Base-by-base conservation (phyloP, 2,888 invertebrate species). In the Spicauda simplicius region DNA sequence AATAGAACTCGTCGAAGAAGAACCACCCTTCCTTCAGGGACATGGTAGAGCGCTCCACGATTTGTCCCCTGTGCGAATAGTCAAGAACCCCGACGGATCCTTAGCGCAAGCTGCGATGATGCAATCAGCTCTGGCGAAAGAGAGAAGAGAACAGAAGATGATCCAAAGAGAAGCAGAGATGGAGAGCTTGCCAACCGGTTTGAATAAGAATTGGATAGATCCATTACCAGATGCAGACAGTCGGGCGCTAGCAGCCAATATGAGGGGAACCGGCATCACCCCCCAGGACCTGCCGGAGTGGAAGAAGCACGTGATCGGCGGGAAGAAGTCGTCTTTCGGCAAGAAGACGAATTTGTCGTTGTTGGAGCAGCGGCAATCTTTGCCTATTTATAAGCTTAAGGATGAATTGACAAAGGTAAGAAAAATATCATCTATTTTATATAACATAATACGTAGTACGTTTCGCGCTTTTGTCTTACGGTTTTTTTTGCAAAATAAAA, bases 91-190 rank as follows among this genome's bases (percentile, higher is more conserved):
- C 0, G 99, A 99, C 86, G 99, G 99, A 0, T 99, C 99, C 0
- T 89, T 99, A 20, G 99, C 99, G 0, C 99, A 99, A 87, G 99
- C 99, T 0, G 99, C 99, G 0, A 99, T 99, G 98, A 99, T 99
- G 99, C 99, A 99, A 87, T 98, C 97, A 12, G 99, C 99, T 0
- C 86, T 99, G 54, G 97, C 99, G 0, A 99, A 99, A 82, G 99
- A 99, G 84, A 94, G 99, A 62, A 93, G 99, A 55, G 99, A 99
- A 84, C 96, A 97, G 79, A 99, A 99, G 89, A 98, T 98, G 97
- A 88, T 97, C n/a, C 98, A 98, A 77, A 89, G 99, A 30, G 98
- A 99, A 81, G 86, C 97, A 74, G 98, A 99, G 88, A 96, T 97
- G 94, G 98, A 98, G 81, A 96, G 97, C 0, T 87, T 96, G 16